Base-by-base conservation (phyloP, 92 coral and sea anemone species). In the Epizoanthus rinbou region DNA sequence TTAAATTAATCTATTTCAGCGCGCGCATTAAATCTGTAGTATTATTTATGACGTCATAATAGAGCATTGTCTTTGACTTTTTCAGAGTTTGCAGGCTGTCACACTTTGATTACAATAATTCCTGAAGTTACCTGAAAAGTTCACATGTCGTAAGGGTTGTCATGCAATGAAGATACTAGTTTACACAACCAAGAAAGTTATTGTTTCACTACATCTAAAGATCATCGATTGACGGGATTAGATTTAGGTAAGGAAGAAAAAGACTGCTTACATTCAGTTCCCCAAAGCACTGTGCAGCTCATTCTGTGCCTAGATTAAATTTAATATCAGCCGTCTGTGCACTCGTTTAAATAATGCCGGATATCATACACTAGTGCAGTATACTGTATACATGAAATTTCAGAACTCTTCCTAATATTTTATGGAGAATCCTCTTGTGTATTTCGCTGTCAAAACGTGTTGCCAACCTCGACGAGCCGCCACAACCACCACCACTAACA, bases 121-220 rank as follows among this genome's bases (percentile, higher is more conserved):
- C 35, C 71, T 22, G 28, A 68, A 6, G 16, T 50, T 9, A 50
- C 54, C 54, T 50, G 43, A 37, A 37, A 37, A 50, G 43, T 45
- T 8, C 31, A 8, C 14, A 41, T 28, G 54, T 71, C 50, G 23
- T 24, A 23, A 21, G 45, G 69, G 43, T 6, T 59, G 57, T 28
- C 60, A 39, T 78, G 82, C 82, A 37, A 78, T 78, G 82, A 67
- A 67, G 73, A 67, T 67, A 18, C 72, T 78, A 39, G 82, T 78
- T 31, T 62, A 78, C 23, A 59, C 71, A 6, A 63, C 82, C 25
- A 78, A 62, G 82, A 78, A 78, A 78, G 82, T 78, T 33, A 78
- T 78, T 18, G 70, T 78, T 6, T 78, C 82, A 3, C 82, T 78
- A 23, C 82, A 78, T 22, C 24, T 78, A 57, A 78, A 78, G 69